Percentiles rank a stretch among this genome's conserved stretches.
Evolutionary conservation across 2,797 vertebrate genomes (phyloP).

Genomic region (Spinus pinus): DNA sequence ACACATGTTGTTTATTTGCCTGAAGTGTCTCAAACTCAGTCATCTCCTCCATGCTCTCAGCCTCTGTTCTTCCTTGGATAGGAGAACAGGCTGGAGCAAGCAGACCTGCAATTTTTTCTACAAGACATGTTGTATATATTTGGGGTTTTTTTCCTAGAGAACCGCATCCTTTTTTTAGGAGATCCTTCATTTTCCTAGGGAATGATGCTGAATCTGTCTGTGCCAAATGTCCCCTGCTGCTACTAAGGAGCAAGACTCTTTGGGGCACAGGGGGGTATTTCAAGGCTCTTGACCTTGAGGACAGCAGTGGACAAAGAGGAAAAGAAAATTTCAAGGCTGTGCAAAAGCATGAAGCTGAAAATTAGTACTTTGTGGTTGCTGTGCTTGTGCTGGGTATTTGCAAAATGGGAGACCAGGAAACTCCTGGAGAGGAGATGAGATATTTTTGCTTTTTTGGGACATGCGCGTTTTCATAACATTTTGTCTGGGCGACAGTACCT

Average conservation of each 20-base stretch:
- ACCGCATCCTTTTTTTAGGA: accelerated
- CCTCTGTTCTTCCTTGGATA: neutral
- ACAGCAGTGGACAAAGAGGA: neutral
- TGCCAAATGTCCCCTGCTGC: accelerated
- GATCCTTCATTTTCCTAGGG: neutral
- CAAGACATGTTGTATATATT: accelerated
- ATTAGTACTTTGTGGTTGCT: neutral
- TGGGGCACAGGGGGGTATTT: neutral
- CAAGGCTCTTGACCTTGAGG: neutral
- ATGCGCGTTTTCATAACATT: neutral
- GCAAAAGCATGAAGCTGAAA: neutral
- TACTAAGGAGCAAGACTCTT: neutral
- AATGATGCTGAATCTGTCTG: neutral
- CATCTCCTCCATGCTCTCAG: neutral
- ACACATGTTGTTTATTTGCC: neutral
- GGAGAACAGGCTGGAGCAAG: neutral
- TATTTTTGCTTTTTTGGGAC: neutral
- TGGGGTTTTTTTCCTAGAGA: neutral
- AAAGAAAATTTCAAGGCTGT: neutral
- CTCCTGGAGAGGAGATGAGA: neutral
- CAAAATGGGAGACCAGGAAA: neutral
- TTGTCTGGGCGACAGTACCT: neutral
- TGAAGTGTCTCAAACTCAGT: neutral
- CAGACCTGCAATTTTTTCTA: neutral
- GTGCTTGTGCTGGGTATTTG: neutral